Conservation (phyloP, 2,797 vertebrate species). For the Anableps anableps region DNA sequence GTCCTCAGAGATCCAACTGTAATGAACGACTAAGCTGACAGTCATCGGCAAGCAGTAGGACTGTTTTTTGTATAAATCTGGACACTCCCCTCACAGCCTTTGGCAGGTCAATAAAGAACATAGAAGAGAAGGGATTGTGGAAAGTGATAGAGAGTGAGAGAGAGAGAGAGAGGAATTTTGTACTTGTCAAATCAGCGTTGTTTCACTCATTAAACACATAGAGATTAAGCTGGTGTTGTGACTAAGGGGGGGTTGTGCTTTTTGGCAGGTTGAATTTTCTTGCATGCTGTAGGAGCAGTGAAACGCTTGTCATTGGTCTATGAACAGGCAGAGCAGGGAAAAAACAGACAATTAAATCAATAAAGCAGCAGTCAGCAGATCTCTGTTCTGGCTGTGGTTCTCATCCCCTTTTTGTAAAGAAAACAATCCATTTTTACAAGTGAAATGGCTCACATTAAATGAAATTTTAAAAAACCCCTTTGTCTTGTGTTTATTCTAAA, state of each 20-base stretch:
- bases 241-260: conserved; percentile 41
- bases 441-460: conserved; percentile 36
- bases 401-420: conserved; percentile 32
- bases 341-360: conserved; percentile 77
- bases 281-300: conserved; percentile 50
- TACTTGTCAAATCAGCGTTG: conserved; percentile 64
- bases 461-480: background rate
- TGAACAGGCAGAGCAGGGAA: conserved; percentile 50
- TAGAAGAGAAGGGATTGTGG: conserved; percentile 45
- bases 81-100: conserved; percentile 60
- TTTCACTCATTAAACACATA: conserved; percentile 70
- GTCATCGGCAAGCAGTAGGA: conserved; percentile 48
- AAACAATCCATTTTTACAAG: conserved; percentile 33
- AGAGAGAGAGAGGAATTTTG: conserved; percentile 30
- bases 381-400: conserved; percentile 34
- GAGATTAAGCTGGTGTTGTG: conserved; percentile 62
- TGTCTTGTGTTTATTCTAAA: background rate
- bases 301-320: conserved; percentile 50
- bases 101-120: conserved; percentile 66
- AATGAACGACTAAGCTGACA: conserved; percentile 71
- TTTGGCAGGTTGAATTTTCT: conserved; percentile 44
- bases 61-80: conserved; percentile 68
- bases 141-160: conserved; percentile 23
- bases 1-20: conserved; percentile 54
- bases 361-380: conserved; percentile 73